Percentiles rank a stretch among this genome's conserved stretches.
Evolutionary conservation across 2,113 vertebrate species (phyloP).

Genomic region (Ahaetulla prasina): DNA sequence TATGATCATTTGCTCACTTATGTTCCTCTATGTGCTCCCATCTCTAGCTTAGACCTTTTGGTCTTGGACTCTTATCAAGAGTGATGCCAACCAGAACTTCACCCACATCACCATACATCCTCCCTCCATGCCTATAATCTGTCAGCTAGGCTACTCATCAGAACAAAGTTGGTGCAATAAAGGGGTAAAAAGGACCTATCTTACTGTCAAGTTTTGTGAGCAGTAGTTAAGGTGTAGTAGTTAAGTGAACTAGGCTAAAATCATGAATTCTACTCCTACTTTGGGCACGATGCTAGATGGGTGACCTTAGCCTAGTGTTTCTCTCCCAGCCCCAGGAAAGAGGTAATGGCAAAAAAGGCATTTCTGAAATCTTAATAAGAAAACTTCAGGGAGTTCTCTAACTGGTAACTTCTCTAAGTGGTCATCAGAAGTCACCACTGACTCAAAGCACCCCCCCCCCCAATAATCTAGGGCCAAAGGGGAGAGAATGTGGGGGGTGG

Average conservation of each 20-base stretch:
- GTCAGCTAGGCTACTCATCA: neutral
- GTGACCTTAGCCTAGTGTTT: neutral
- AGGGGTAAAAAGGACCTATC: neutral
- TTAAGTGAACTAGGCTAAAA: neutral
- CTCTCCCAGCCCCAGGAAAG: neutral
- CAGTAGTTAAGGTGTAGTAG: neutral
- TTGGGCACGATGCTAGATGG: neutral
- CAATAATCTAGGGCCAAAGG: neutral
- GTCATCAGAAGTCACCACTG: neutral
- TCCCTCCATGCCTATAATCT: neutral
- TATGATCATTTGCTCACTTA: neutral
- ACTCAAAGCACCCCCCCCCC: neutral
- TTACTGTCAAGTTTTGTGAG: neutral
- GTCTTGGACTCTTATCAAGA: neutral
- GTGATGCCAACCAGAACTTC: neutral
- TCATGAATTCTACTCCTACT: neutral
- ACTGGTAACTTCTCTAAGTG: too few species aligned
- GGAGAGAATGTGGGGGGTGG: neutral
- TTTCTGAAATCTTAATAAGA: neutral
- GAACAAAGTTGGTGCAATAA: neutral
- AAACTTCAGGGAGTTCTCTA: neutral
- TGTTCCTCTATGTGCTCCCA: neutral
- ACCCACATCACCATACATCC: neutral
- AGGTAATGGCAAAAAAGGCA: neutral
- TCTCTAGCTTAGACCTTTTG: neutral